Base-by-base conservation (phyloP, 1,140 invertebrate genomes). In the Acarapis woodi region DNA sequence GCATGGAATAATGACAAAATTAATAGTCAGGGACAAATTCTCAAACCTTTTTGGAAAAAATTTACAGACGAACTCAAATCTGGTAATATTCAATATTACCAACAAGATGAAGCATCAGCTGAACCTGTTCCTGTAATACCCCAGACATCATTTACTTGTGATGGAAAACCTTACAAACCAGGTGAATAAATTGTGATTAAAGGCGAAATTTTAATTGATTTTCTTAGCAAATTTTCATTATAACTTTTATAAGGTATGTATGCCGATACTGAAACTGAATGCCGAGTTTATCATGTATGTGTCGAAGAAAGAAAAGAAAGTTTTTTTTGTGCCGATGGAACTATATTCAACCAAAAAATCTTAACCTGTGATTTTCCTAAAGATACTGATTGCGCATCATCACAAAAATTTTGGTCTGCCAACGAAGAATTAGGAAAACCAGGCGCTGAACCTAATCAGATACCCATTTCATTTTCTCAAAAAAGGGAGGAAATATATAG, bases 121-220 rank as follows among this genome's bases (percentile, higher is more conserved):
- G 36, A 37, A 31, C 36, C 36, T 2, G 25, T 26, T 2, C 12
- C 25, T 19, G 4, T 30, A 15, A 20, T 53, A 6, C 53, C 53
- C 2, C 33, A 47, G 21, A 55, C 53, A 0, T 45, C 44, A 14
- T 55, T 55, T 42, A 43, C 35, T 16, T 54, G 53, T 35, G 44
- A 40, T 2, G 43, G 38, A 18, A 43, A 46, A 15, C 48, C 48
- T 6, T 53, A 46, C 37, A 41, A 45, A 23, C 44, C 48, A 36
- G 54, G 54, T n/a, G n/a, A n/a, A n/a, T n/a, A n/a, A n/a, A n/a
- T n/a, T n/a, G n/a, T n/a, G n/a, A n/a, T n/a, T n/a, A n/a, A n/a
- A n/a, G n/a, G n/a, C n/a, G n/a, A n/a, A n/a, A n/a, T n/a, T n/a
- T n/a, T n/a, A n/a, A n/a, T n/a, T n/a, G n/a, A n/a, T n/a, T n/a